phyloP scores from a whole-genome alignment of 2,113 vertebrate species.

The Pterocles gutturalis region DNA sequence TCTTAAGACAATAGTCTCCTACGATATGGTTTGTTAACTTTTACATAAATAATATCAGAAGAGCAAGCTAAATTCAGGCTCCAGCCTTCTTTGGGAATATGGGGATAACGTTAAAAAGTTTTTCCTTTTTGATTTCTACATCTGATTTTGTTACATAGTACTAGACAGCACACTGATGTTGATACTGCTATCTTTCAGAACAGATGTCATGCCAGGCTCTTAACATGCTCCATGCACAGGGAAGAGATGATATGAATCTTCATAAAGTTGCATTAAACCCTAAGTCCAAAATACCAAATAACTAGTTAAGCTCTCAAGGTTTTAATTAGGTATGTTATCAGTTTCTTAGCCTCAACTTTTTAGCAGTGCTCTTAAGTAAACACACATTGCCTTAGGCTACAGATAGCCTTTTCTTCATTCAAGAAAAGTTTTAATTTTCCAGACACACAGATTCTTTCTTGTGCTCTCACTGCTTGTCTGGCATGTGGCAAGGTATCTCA shows the following conservation, averaged over 20 bases:
- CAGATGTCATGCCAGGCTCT: not conserved
- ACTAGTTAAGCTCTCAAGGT: not conserved
- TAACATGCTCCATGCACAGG: not conserved
- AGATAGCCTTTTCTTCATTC: not conserved
- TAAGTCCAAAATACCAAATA: not conserved
- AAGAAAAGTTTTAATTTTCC: not conserved
- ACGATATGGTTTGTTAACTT: not conserved
- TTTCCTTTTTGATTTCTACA: not conserved
- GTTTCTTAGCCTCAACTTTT: not conserved
- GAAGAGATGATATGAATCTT: not conserved
- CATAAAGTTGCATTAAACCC: not conserved
- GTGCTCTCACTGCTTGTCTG: not conserved
- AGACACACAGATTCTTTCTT: not conserved
- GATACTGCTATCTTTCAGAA: not conserved
- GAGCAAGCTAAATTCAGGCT: not conserved
- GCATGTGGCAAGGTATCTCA: slow-evolving; percentile 38
- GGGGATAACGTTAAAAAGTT: not conserved
- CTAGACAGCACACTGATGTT: not conserved
- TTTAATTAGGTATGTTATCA: not conserved
- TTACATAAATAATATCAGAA: not conserved
- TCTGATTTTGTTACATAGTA: not conserved
- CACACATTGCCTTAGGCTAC: not conserved
- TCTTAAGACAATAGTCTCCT: not conserved
- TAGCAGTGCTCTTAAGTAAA: not conserved
- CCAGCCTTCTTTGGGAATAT: not conserved